These are phyloP conservation scores for Melanotaenia pygmaea DNA, from an alignment of 2,797 vertebrate genomes.

Conservation along the genomic window DNA sequence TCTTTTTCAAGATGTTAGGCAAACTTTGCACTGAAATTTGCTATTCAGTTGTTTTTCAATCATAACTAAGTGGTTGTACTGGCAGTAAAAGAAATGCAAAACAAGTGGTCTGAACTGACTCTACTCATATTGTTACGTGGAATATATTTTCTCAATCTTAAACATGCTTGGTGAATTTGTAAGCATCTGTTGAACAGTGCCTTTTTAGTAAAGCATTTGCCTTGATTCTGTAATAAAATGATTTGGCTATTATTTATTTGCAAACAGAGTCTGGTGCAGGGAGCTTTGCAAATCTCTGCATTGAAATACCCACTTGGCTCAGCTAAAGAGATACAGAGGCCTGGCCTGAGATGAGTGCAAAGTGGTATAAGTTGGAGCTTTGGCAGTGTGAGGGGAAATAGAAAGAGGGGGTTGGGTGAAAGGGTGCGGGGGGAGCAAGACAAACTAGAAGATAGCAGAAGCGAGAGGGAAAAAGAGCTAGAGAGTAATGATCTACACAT, in stretches of 20 bases:
- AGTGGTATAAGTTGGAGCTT: constrained; percentile 74
- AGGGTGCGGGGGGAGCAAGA: constrained; percentile 29
- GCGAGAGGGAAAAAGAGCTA: constrained; percentile 24
- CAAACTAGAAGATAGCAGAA: constrained; percentile 54
- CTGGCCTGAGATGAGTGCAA: constrained; percentile 56
- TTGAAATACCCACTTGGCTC: constrained; percentile 63
- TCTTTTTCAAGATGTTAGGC: too few species aligned
- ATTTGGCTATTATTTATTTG: constrained; percentile 48
- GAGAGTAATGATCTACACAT: constrained; percentile 83
- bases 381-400: constrained; percentile 60
- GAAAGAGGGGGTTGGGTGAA: constrained; percentile 26
- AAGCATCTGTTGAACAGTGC: constrained; percentile 21
- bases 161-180: constrained; percentile 9
- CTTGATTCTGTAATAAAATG: constrained; percentile 25
- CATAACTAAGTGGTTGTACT: neutral
- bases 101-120: neutral
- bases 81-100: neutral
- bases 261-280: constrained; percentile 56
- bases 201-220: neutral
- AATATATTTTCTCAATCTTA: neutral
- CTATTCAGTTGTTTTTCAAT: neutral
- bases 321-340: constrained; percentile 54
- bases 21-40: neutral
- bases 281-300: constrained; percentile 55
- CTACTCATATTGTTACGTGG: neutral